phyloP scores from a whole-genome alignment of 2,888 invertebrate genomes.

The Antheraea assamensis region DNA sequence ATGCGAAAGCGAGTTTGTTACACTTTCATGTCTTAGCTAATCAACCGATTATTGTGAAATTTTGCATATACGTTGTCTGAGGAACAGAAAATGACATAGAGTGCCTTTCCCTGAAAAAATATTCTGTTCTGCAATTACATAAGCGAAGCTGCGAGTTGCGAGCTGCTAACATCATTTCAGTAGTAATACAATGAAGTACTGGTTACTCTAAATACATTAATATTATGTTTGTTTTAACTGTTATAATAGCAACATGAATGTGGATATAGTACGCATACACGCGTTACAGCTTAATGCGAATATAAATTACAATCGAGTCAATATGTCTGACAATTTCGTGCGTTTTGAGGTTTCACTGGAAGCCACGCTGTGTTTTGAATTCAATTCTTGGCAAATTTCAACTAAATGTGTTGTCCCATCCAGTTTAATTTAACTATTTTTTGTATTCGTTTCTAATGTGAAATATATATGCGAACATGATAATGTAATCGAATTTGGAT shows the following conservation, averaged over 20 bases:
- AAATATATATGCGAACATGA: too few relatives aligned
- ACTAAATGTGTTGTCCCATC: not conserved
- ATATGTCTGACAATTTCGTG: constrained; percentile 2
- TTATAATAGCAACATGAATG: not conserved
- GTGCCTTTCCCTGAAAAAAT: too few relatives aligned
- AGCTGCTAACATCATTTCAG: too few relatives aligned
- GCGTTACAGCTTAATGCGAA: not conserved
- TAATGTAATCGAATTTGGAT: too few relatives aligned
- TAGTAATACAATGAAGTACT: too few relatives aligned
- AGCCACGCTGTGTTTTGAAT: not conserved
- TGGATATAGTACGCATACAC: not conserved
- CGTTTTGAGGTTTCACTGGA: not conserved
- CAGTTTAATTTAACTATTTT: not conserved
- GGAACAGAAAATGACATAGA: too few relatives aligned
- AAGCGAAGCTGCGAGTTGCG: too few relatives aligned
- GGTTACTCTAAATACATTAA: not conserved
- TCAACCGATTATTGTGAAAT: too few relatives aligned
- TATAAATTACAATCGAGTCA: constrained; percentile 1
- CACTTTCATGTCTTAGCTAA: too few relatives aligned
- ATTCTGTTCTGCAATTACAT: too few relatives aligned
- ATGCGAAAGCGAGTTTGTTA: too few relatives aligned
- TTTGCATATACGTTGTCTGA: too few relatives aligned
- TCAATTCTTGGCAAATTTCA: not conserved
- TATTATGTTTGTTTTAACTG: not conserved
- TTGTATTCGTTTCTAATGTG: not conserved